Base-by-base conservation (phyloP, 2,888 invertebrate species). In the Seira ritae region DNA sequence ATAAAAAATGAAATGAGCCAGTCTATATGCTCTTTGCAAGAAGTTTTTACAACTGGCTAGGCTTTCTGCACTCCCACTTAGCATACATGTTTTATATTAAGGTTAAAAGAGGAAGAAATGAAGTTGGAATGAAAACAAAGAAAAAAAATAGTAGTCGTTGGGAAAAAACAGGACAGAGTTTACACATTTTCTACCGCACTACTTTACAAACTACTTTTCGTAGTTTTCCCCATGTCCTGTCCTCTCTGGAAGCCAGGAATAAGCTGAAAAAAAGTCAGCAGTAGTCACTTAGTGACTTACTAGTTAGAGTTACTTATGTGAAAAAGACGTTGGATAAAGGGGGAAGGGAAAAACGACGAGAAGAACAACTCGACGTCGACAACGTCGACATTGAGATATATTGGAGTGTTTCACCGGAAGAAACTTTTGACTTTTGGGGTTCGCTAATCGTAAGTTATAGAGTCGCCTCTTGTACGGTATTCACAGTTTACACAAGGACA, bases 381-480 rank as follows among this genome's bases (percentile, higher is more conserved):
- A 84, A 84, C 85, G 84, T 84, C 84, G 85, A 86, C 88, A 87
- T 87, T 88, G 88, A 88, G 86, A 88, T 86, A 86, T 87, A 87
- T 87, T 87, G 83, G 86, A 86, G 77, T 85, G 82, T 85, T 85
- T 86, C 84, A 84, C 86, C 85, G 84, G 86, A 88, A 87, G 84
- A 88, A 88, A 88, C 85, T 88, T 87, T 86, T 87, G 88, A 88
- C 87, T 87, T 88, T 88, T 88, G 88, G 88, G 88, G 87, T 88
- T 87, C 88, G 86, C 88, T 88, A 88, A 88, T 88, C 88, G 88
- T 88, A 88, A 88, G 88, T 88, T 88, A 88, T 88, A 87, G 88
- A 87, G 88, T 88, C 87, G 85, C 86, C 86, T 85, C 74, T 81
- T 55, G 55, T 55, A 67, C 75, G 62, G 80, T 76, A 71, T 69